These are phyloP conservation scores for Umimayanthus kanabou DNA, from an alignment of 92 coral and sea anemone genomes.

Conservation along the genomic window DNA sequence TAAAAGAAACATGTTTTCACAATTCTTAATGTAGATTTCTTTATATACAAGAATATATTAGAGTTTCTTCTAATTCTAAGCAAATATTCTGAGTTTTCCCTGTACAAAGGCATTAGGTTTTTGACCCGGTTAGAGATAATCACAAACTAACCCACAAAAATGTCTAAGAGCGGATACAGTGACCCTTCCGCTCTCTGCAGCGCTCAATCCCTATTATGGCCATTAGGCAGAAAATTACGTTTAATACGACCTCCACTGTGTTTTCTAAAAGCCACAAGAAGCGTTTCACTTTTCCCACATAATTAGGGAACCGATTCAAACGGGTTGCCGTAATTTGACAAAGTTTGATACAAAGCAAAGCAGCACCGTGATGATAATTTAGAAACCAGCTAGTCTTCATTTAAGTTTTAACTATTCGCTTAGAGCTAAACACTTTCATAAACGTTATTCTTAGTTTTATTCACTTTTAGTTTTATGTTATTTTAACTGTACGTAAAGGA, in stretches of 20 bases:
- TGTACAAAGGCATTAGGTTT: neutral
- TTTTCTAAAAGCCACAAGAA: neutral
- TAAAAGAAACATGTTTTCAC: neutral
- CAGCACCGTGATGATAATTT: neutral
- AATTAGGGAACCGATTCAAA: neutral
- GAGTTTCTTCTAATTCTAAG: neutral
- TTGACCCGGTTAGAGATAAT: neutral
- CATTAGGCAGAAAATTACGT: neutral
- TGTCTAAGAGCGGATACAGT: neutral
- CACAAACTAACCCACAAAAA: constrained; percentile 15
- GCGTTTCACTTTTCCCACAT: neutral
- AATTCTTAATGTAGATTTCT: neutral
- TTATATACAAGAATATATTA: neutral
- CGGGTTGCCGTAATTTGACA: neutral
- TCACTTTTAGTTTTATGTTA: neutral
- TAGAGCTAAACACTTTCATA: neutral
- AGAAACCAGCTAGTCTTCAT: neutral
- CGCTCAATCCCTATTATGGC: neutral
- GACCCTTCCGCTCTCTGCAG: neutral
- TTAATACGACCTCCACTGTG: neutral
- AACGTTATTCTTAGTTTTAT: neutral
- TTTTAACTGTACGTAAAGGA: too few relatives aligned
- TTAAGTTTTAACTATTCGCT: neutral
- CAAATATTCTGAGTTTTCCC: neutral
- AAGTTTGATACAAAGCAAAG: neutral